Evolutionary conservation across 2,888 invertebrate genomes (phyloP).

Genomic region (Ischnus inquisitorius): DNA sequence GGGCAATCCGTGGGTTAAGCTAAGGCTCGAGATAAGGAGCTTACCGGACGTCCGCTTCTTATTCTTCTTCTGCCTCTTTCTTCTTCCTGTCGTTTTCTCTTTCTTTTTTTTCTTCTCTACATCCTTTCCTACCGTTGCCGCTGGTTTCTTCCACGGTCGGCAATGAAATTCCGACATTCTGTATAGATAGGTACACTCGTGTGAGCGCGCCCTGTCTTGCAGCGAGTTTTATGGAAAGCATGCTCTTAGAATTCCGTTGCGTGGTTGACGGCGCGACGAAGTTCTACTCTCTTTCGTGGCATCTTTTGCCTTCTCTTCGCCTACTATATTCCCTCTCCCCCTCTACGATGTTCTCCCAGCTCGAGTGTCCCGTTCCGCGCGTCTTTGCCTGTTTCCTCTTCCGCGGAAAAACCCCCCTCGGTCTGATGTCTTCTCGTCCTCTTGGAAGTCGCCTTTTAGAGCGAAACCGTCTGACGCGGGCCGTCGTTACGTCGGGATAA

Average conservation of each 20-base stretch:
- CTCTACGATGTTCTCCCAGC: slow-evolving; percentile 35
- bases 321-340: slow-evolving; percentile 11
- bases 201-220: slow-evolving; percentile 32
- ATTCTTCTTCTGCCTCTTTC: slow-evolving; percentile 18
- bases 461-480: slow-evolving; percentile 72
- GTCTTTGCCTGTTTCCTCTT: slow-evolving; percentile 32
- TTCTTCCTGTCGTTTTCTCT: slow-evolving; percentile 38
- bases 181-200: slow-evolving; percentile 41
- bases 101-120: no score
- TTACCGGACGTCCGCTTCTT: slow-evolving; percentile 47
- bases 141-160: slow-evolving; percentile 30
- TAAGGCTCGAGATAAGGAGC: slow-evolving; percentile 48
- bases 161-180: slow-evolving; percentile 56
- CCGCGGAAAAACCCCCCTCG: slow-evolving; percentile 8
- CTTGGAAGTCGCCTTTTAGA: slow-evolving; percentile 72
- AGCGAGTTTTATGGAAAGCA: slow-evolving; percentile 66
- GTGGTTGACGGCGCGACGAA: slow-evolving; percentile 56
- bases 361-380: slow-evolving; percentile 35
- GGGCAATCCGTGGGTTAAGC: slow-evolving; percentile 57
- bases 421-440: slow-evolving; percentile 38
- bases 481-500: slow-evolving; percentile 74
- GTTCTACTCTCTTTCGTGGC: slow-evolving; percentile 53
- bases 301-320: slow-evolving; percentile 19
- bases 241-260: slow-evolving; percentile 68
- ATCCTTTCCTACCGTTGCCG: background rate